phyloP scores from a whole-genome alignment of 2,797 vertebrate genomes.

The Selene dorsalis region DNA sequence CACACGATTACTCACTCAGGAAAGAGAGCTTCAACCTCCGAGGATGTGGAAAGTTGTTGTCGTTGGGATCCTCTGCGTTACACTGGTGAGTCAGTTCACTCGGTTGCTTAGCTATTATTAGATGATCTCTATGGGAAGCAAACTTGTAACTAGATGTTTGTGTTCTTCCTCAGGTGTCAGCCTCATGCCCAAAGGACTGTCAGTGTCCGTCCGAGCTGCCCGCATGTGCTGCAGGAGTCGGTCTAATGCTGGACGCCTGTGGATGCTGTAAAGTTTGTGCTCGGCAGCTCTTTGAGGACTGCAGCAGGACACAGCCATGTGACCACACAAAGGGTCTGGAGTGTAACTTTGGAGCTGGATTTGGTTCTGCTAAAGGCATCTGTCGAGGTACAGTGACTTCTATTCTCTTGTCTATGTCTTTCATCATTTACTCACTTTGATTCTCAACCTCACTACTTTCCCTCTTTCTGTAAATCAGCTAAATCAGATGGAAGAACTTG shows the following conservation, averaged over 20 bases:
- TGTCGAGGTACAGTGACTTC: slow-evolving; percentile 88
- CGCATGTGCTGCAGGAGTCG: slow-evolving; percentile 88
- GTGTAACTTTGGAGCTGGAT: slow-evolving; percentile 91
- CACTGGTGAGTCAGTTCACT: slow-evolving; percentile 63
- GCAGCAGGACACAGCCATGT: slow-evolving; percentile 88
- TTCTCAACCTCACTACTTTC: neutral
- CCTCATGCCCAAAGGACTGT: slow-evolving; percentile 86
- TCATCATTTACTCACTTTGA: neutral
- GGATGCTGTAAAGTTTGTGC: slow-evolving; percentile 92
- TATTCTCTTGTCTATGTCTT: neutral
- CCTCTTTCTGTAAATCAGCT: slow-evolving; percentile 77
- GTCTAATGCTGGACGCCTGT: slow-evolving; percentile 86
- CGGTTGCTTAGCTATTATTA: neutral
- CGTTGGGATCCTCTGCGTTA: slow-evolving; percentile 38
- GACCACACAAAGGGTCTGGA: slow-evolving; percentile 92
- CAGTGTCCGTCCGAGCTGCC: slow-evolving; percentile 85
- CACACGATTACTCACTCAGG: slow-evolving; percentile 15
- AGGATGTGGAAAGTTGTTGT: slow-evolving; percentile 68
- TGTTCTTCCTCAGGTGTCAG: slow-evolving; percentile 79
- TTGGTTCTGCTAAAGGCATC: slow-evolving; percentile 86
- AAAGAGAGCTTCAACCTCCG: slow-evolving; percentile 11
- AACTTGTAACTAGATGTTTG: neutral
- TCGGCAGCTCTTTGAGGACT: slow-evolving; percentile 93
- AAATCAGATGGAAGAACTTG: slow-evolving; percentile 92
- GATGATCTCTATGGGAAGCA: neutral